A percentile compares a stretch with the other conserved stretches of the same genome.
Conservation (phyloP, 1,140 invertebrate species). For the Asobara japonica region DNA sequence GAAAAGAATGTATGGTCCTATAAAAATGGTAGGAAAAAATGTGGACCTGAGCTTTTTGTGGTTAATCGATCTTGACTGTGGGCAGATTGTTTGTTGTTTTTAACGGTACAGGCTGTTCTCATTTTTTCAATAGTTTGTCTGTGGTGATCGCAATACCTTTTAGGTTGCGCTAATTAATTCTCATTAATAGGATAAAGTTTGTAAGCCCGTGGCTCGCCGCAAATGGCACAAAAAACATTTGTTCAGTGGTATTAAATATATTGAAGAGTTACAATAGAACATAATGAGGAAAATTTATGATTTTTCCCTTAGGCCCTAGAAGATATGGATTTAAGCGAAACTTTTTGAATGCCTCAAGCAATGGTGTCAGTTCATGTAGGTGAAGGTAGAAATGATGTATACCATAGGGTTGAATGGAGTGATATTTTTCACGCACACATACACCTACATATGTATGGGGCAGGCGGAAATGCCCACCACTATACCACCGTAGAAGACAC, state of each 20-base stretch:
- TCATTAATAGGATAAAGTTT: neutral
- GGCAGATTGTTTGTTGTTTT: constrained; percentile 30
- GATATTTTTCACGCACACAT: too few species aligned
- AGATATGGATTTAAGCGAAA: too few species aligned
- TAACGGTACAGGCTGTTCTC: neutral
- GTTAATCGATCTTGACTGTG: constrained; percentile 22
- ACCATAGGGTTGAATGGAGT: too few species aligned
- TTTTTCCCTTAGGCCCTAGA: too few species aligned
- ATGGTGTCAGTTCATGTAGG: too few species aligned
- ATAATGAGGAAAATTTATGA: neutral
- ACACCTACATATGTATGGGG: too few species aligned
- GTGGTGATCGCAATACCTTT: neutral
- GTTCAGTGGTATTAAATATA: neutral
- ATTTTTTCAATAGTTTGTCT: constrained; percentile 13
- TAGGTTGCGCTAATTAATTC: neutral
- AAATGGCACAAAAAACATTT: neutral
- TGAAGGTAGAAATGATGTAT: too few species aligned
- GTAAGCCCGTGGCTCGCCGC: neutral
- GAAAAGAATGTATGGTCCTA: constrained; percentile 16
- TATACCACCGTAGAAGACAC: too few species aligned
- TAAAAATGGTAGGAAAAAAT: constrained; percentile 5
- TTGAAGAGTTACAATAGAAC: neutral
- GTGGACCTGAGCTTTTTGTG: constrained; percentile 13
- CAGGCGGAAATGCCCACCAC: too few species aligned
- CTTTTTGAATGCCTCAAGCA: too few species aligned